A percentile compares a stretch with the other conserved stretches of the same genome.
Conservation (phyloP, 2,888 invertebrate species). For the Nephrotoma flavescens region DNA sequence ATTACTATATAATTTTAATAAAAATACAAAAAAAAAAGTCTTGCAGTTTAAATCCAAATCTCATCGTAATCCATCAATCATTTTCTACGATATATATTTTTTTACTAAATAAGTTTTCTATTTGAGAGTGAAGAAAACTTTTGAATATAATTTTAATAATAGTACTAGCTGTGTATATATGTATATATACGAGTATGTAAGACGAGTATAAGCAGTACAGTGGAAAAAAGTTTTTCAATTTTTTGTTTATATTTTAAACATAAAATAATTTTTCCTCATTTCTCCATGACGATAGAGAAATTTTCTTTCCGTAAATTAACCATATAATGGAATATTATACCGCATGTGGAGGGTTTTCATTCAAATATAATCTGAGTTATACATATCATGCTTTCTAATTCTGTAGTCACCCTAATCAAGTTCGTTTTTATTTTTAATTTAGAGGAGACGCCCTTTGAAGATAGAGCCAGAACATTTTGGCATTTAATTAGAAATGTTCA, state of each 20-base stretch:
- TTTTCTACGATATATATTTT: neutral
- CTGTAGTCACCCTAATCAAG: neutral
- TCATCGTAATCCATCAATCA: neutral
- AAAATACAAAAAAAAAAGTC: neutral
- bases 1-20: neutral
- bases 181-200: neutral
- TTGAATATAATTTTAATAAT: neutral
- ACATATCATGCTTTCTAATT: neutral
- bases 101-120: neutral
- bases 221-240: neutral
- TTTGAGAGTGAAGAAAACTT: neutral
- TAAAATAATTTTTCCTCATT: neutral
- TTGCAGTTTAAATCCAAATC: neutral
- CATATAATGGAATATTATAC: neutral
- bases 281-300: neutral
- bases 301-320: neutral
- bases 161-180: neutral
- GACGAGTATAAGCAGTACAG: neutral
- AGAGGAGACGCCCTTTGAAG: neutral
- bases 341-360: neutral
- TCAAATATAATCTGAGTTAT: neutral
- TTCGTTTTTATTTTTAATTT: neutral
- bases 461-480: neutral
- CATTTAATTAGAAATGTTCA: neutral
- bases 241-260: neutral